Evolutionary conservation across 2,797 vertebrate genomes (phyloP).

Genomic region (Phylloscopus collybita): DNA sequence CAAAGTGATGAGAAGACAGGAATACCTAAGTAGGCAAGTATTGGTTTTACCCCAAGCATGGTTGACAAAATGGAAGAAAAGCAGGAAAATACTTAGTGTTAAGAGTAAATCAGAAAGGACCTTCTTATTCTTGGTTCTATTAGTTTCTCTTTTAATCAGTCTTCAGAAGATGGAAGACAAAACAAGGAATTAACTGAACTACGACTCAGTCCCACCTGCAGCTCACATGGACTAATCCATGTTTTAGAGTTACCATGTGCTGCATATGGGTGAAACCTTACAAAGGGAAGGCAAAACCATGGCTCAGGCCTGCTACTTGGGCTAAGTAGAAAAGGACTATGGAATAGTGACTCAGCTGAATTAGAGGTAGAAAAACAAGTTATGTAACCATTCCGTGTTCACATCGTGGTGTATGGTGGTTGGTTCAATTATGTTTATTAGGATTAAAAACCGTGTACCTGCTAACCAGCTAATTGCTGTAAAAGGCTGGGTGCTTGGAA

Average conservation of each 20-base stretch:
- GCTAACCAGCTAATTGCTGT: fast-evolving
- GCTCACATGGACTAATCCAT: neutral
- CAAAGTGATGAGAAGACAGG: neutral
- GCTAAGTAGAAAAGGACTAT: neutral
- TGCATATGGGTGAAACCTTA: neutral
- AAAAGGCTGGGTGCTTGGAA: neutral
- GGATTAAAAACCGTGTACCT: neutral
- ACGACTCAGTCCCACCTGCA: neutral
- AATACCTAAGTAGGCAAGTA: neutral
- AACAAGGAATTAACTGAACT: neutral
- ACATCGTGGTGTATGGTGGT: fast-evolving
- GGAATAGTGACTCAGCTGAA: neutral
- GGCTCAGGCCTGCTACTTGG: neutral
- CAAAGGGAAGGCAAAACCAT: neutral
- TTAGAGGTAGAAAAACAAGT: neutral
- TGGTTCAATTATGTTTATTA: neutral
- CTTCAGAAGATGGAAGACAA: neutral
- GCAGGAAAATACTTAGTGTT: neutral
- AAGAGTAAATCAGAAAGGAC: neutral
- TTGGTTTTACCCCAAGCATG: neutral
- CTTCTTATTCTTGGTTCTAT: neutral
- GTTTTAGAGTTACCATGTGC: neutral
- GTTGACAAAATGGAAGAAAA: neutral
- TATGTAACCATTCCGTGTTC: fast-evolving
- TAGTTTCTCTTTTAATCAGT: neutral